Conservation (phyloP, 2,888 invertebrate species). For the Unio pictorum region DNA sequence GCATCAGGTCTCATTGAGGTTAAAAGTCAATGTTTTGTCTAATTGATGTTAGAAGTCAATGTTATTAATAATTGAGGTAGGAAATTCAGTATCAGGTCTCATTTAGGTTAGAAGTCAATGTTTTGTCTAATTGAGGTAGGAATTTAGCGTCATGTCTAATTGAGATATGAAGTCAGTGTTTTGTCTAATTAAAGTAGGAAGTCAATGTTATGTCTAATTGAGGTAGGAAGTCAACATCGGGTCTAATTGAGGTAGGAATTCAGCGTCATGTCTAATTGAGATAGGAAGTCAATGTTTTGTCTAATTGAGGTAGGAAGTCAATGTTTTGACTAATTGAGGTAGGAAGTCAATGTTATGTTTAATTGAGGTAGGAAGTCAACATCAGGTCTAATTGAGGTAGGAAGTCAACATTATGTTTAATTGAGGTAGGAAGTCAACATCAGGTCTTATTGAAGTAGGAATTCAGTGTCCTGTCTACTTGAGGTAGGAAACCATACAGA, state of each 20-base stretch:
- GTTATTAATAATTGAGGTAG: constrained; percentile 78
- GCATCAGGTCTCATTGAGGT: too few species aligned
- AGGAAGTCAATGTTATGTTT: constrained; percentile 82
- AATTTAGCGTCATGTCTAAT: constrained; percentile 83
- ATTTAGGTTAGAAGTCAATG: constrained; percentile 83
- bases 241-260: constrained; percentile 79
- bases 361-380: constrained; percentile 83
- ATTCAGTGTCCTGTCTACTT: constrained; percentile 64
- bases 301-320: constrained; percentile 78
- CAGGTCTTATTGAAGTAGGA: constrained; percentile 73
- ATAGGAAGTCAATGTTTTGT: constrained; percentile 80
- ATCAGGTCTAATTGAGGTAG: constrained; percentile 81
- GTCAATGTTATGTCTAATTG: constrained; percentile 81
- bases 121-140: constrained; percentile 81
- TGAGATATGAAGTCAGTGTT: constrained; percentile 74
- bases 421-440: constrained; percentile 78
- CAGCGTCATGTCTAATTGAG: too few species aligned
- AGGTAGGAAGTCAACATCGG: constrained; percentile 82
- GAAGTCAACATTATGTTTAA: too few species aligned
- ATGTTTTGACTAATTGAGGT: not conserved
- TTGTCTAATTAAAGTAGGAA: constrained; percentile 72
- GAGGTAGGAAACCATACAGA: constrained; percentile 74
- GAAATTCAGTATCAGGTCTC: constrained; percentile 82
- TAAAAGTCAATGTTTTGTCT: too few species aligned
- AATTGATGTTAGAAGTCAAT: too few species aligned